Evolutionary conservation across 1,140 invertebrate species (phyloP).

Genomic region (Planococcus citri): DNA sequence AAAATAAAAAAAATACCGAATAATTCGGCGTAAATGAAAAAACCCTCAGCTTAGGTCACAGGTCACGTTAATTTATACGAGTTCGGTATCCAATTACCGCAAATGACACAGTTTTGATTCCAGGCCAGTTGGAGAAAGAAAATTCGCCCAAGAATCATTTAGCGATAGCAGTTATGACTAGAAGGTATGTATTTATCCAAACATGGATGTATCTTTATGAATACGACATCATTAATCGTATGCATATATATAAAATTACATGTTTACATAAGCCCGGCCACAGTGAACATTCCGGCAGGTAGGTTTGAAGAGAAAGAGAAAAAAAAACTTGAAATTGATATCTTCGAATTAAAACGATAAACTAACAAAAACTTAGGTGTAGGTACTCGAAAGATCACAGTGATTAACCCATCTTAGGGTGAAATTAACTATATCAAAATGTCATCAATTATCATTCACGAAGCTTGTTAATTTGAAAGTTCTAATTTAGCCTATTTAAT

Average conservation of each 20-base stretch:
- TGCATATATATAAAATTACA: background rate
- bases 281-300: background rate
- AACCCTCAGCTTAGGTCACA: too few species aligned
- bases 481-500: background rate
- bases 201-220: background rate
- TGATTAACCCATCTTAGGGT: background rate
- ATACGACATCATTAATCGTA: background rate
- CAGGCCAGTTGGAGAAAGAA: too few species aligned
- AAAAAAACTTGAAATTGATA: slow-evolving; percentile 1
- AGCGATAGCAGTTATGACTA: background rate
- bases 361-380: background rate
- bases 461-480: background rate
- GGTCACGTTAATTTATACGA: background rate
- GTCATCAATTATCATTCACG: background rate
- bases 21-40: too few species aligned
- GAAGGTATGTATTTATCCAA: background rate
- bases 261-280: background rate
- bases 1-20: too few species aligned
- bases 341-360: background rate
- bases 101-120: too few species aligned
- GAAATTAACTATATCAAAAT: background rate
- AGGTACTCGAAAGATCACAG: too few species aligned
- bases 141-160: background rate
- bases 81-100: background rate
- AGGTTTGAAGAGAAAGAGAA: too few species aligned